Evolutionary conservation across 92 coral and sea anemone genomes (phyloP).

Genomic region (Desmophyllum pertusum): DNA sequence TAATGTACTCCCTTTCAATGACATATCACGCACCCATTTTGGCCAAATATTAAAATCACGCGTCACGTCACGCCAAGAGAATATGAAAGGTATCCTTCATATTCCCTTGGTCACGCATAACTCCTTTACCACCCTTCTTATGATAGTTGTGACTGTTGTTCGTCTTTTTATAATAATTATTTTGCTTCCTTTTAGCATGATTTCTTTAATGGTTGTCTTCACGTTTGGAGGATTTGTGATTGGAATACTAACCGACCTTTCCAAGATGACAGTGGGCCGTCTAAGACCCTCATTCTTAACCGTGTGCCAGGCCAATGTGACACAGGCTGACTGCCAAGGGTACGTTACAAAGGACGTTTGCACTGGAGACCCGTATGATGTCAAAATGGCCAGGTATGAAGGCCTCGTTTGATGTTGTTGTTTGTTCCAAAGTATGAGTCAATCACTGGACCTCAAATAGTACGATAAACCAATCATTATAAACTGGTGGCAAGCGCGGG

Average conservation of each 20-base stretch:
- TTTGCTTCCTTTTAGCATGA: slow-evolving; percentile 2
- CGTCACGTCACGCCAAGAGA: too few species aligned
- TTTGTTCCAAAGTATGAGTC: neutral
- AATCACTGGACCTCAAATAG: too few species aligned
- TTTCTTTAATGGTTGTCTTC: slow-evolving; percentile 31
- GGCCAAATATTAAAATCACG: too few species aligned
- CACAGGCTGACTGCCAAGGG: slow-evolving; percentile 38
- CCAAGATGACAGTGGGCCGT: slow-evolving; percentile 49
- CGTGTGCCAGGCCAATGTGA: slow-evolving; percentile 50
- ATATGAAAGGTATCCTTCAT: too few species aligned
- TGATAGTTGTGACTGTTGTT: neutral
- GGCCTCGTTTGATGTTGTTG: too few species aligned
- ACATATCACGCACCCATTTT: too few species aligned
- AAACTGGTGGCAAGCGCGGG: too few species aligned
- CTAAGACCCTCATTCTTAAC: slow-evolving; percentile 48
- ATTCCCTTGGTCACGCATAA: neutral
- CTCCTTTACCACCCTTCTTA: too few species aligned
- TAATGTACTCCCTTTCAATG: too few species aligned
- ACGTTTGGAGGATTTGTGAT: slow-evolving; percentile 39
- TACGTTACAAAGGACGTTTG: slow-evolving; percentile 40
- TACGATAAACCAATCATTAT: too few species aligned
- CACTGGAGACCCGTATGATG: slow-evolving; percentile 41
- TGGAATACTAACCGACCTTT: slow-evolving; percentile 26
- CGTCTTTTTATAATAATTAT: neutral
- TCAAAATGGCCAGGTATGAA: slow-evolving; percentile 41